Base-by-base conservation (phyloP, 2,113 vertebrate genomes). In the Bubo bubo region DNA sequence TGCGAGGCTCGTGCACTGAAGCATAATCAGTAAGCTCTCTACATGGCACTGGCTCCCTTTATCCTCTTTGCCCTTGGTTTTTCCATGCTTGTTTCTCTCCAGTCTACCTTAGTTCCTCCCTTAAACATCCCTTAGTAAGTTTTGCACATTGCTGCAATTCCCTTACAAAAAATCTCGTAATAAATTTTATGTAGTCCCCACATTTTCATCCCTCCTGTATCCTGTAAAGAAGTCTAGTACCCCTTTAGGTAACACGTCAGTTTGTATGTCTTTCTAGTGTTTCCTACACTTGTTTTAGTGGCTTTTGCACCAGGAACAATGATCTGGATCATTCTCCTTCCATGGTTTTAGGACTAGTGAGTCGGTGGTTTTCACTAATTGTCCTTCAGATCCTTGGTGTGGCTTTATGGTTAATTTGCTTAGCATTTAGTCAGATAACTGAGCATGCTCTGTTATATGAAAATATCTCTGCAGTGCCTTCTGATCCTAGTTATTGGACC, bases 271-370 rank as follows among this genome's bases (percentile, higher is more conserved):
- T 64, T 76, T 76, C 41, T 41, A 3, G 55, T 45, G 22, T 71
- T 91, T 55, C 27, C 32, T 53, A 4, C 4, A 3, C 9, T 32
- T 66, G 5, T 53, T 62, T 15, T 70, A 26, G 22, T 22, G 11
- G 12, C 7, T 58, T 70, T 74, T 58, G n/a, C 34, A n/a, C 9
- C n/a, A 23, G 30, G 23, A 59, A n/a, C 50, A 41, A 15, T 55
- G 34, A 18, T 43, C 45, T 26, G 10, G 52, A 23, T 53, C 0
- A 0, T 47, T 91, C 9, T 27, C 3, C 27, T 85, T 77, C 5
- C 2, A 9, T 37, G 24, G 15, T 62, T 89, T 91, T 77, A 4
- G 14, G 27, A 37, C 75, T 32, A 64, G 12, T 32, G 55, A 45
- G 35, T 73, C 35, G 32, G 15, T 17, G 1, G 8, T 43, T 91